phyloP scores from a whole-genome alignment of 2,888 invertebrate genomes.

The Agrotis ipsilon region DNA sequence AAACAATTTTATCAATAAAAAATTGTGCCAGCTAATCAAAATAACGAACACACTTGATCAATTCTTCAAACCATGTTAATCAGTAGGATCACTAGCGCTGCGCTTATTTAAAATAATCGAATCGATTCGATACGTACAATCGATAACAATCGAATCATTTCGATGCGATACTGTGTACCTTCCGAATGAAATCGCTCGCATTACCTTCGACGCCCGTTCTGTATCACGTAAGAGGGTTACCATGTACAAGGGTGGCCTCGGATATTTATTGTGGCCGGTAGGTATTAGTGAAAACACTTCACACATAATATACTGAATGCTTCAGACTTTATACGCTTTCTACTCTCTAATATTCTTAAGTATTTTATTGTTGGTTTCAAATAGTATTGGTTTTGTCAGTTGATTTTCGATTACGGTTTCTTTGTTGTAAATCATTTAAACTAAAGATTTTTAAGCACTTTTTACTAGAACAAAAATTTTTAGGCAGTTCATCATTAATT shows the following conservation, averaged over 20 bases:
- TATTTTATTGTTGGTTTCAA: too few relatives aligned
- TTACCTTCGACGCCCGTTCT: slow-evolving; percentile 62
- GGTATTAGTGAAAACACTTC: slow-evolving; percentile 21
- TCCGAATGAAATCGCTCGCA: slow-evolving; percentile 64
- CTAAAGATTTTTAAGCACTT: not conserved
- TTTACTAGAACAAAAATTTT: not conserved
- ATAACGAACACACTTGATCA: slow-evolving; percentile 13
- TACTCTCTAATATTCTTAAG: too few relatives aligned
- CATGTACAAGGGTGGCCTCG: slow-evolving; percentile 23
- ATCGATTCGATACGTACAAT: slow-evolving; percentile 46
- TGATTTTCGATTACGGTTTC: not conserved
- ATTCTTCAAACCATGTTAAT: slow-evolving; percentile 26
- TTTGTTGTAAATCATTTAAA: not conserved
- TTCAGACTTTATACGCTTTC: too few relatives aligned
- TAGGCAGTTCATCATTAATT: too few relatives aligned
- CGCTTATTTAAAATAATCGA: slow-evolving; percentile 50
- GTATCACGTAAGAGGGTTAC: slow-evolving; percentile 54
- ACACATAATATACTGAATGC: too few relatives aligned
- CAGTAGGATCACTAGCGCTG: not conserved
- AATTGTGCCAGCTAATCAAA: slow-evolving; percentile 10
- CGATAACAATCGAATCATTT: slow-evolving; percentile 66
- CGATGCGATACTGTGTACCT: slow-evolving; percentile 63
- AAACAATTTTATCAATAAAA: not conserved
- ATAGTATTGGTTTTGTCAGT: too few relatives aligned
- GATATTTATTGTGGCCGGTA: slow-evolving; percentile 33